These are phyloP conservation scores for Narcine bancroftii DNA, from an alignment of 2,113 vertebrate species.

Conservation along the genomic window DNA sequence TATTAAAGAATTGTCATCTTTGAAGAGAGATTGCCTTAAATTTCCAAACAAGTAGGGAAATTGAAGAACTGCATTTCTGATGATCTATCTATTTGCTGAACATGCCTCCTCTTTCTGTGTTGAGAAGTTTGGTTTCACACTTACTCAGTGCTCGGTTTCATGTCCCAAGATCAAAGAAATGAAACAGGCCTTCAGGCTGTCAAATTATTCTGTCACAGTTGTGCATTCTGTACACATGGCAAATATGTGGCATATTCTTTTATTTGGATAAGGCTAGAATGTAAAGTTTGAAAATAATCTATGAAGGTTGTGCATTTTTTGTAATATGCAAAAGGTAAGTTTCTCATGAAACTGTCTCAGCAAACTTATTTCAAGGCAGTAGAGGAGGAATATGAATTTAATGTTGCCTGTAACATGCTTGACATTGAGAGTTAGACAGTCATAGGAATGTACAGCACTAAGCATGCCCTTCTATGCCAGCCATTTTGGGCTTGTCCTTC, in stretches of 20 bases:
- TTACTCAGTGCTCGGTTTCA: background rate
- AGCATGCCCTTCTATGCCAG: no score
- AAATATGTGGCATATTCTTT: no score
- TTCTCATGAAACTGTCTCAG: background rate
- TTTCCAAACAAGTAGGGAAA: background rate
- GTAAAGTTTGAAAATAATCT: background rate
- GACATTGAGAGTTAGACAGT: no score
- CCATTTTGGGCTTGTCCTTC: no score
- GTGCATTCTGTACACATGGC: background rate
- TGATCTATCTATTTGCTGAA: background rate
- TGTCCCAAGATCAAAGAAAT: background rate
- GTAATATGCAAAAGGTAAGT: background rate
- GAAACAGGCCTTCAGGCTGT: background rate
- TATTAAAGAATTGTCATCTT: background rate
- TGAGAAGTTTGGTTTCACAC: background rate
- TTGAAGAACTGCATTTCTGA: background rate
- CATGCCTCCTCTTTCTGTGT: background rate
- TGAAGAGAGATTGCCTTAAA: background rate
- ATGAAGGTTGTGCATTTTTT: background rate
- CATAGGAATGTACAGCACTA: no score
- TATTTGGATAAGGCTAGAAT: background rate
- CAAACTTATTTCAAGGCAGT: background rate
- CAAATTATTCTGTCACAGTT: background rate
- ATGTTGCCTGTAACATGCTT: background rate
- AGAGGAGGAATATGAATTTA: background rate